Conservation (phyloP, 2,797 vertebrate species). For the Brachyalestes nurse region DNA sequence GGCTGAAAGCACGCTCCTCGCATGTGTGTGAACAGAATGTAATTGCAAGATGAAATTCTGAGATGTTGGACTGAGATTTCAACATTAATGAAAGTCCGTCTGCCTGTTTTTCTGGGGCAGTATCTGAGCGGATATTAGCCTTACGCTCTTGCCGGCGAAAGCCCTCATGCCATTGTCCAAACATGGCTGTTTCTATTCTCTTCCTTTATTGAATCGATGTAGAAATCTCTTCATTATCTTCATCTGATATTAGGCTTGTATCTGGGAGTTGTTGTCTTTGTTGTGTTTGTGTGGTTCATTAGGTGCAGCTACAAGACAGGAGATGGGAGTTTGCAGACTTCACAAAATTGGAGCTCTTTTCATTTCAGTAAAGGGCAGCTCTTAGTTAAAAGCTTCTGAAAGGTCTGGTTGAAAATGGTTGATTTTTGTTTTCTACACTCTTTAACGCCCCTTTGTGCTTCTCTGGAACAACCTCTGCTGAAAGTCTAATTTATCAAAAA, state of each 20-base stretch:
- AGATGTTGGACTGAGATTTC: conserved; percentile 55
- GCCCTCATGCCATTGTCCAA: conserved; percentile 46
- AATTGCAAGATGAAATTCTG: conserved; percentile 38
- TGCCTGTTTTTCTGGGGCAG: conserved; percentile 61
- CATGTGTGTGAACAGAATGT: conserved; percentile 34
- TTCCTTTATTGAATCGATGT: conserved; percentile 72
- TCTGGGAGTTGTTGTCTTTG: conserved; percentile 40
- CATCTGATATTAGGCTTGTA: conserved; percentile 41
- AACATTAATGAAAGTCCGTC: conserved; percentile 61
- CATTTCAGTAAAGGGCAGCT: background rate
- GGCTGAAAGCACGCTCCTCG: conserved; percentile 9
- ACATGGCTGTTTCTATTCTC: conserved; percentile 62
- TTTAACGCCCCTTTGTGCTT: background rate
- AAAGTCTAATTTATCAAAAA: background rate
- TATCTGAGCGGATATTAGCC: conserved; percentile 80
- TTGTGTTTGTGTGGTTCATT: conserved; percentile 27
- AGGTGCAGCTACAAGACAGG: background rate
- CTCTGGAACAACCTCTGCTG: background rate
- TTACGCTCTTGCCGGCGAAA: conserved; percentile 50
- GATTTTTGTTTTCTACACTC: background rate
- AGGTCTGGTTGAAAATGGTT: background rate
- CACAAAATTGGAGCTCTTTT: conserved; percentile 3
- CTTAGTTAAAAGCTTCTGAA: conserved; percentile 4
- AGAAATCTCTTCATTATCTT: conserved; percentile 59
- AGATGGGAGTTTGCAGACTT: conserved; percentile 25